These are phyloP conservation scores for Rhinolophus sinicus DNA, from an alignment of 2,113 vertebrate species.

Conservation along the genomic window DNA sequence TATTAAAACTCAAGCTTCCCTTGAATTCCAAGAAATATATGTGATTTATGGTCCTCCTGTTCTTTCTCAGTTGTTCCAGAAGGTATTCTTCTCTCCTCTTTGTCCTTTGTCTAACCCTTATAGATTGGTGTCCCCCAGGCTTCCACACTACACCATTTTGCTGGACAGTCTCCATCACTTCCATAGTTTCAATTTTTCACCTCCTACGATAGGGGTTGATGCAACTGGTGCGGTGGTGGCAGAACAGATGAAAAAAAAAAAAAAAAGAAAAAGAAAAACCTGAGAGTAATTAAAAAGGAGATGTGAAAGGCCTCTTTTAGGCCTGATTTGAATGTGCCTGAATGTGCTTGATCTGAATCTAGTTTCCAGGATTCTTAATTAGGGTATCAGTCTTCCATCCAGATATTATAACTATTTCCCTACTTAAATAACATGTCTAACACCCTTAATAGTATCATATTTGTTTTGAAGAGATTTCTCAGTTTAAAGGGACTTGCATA, in stretches of 20 bases:
- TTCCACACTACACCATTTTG: not conserved
- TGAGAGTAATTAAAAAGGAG: not conserved
- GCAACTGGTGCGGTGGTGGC: not conserved
- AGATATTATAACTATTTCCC: not conserved
- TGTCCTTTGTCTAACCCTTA: not conserved
- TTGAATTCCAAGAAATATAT: not conserved
- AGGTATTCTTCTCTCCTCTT: not conserved
- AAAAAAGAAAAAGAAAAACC: not conserved
- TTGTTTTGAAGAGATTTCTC: not conserved
- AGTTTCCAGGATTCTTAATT: not conserved
- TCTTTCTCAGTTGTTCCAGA: not conserved
- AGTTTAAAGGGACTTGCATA: not conserved
- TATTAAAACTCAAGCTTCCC: no score
- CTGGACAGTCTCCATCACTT: not conserved
- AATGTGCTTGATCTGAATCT: not conserved
- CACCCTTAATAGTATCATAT: not conserved
- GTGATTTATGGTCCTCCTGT: not conserved
- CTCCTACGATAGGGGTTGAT: not conserved
- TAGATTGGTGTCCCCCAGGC: no score
- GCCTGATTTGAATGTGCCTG: not conserved
- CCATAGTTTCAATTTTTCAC: not conserved
- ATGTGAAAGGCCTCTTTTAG: not conserved
- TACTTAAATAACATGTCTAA: not conserved
- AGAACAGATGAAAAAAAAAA: not conserved
- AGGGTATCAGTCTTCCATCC: not conserved